These are phyloP conservation scores for Chrysocyon brachyurus DNA, from an alignment of 2,797 vertebrate genomes.

Conservation along the genomic window DNA sequence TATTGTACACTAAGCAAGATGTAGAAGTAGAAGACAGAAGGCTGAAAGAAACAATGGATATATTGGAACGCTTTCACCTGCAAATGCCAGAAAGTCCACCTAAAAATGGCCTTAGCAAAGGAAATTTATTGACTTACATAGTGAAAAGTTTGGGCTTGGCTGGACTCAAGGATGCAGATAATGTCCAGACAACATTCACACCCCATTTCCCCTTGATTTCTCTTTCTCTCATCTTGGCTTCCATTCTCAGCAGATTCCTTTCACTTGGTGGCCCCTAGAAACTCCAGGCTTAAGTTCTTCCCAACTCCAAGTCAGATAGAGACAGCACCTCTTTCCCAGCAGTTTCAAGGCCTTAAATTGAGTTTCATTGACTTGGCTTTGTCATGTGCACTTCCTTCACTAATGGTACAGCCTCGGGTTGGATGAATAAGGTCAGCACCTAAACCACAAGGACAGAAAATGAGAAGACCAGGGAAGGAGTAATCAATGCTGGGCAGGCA, in stretches of 20 bases:
- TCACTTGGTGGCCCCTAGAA: neutral
- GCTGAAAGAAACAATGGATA: neutral
- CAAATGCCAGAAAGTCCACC: conserved; percentile 29
- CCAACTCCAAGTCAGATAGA: neutral
- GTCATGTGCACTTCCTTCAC: neutral
- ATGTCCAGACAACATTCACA: neutral
- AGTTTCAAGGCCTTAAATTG: neutral
- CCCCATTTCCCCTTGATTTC: neutral
- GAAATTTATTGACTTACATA: conserved; percentile 15
- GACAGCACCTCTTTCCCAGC: neutral
- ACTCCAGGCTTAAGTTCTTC: neutral
- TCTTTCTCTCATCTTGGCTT: conserved; percentile 25
- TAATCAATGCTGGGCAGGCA: neutral
- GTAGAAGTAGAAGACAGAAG: conserved; percentile 19
- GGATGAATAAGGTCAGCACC: neutral
- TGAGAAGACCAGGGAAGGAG: neutral
- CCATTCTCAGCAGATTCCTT: neutral
- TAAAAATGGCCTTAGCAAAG: conserved; percentile 42
- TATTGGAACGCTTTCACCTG: conserved; percentile 1
- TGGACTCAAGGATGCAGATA: neutral
- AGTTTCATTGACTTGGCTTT: neutral
- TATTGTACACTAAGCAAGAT: neutral
- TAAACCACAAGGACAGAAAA: neutral
- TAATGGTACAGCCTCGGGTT: neutral
- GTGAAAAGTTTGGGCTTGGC: conserved; percentile 39